These are phyloP conservation scores for Pogonognathellus flavescens DNA, from an alignment of 1,140 invertebrate genomes.

Conservation along the genomic window DNA sequence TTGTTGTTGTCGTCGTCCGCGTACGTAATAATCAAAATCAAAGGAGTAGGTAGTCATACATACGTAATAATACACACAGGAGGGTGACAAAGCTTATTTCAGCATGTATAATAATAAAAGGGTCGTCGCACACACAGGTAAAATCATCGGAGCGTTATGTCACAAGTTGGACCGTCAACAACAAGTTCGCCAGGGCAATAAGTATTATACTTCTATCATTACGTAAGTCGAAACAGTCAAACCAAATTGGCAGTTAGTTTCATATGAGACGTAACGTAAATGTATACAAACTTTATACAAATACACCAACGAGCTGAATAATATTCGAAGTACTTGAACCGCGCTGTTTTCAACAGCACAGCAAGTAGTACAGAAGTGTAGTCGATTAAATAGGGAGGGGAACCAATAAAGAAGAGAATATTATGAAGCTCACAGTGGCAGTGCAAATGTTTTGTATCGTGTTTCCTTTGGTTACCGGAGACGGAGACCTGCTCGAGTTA, in stretches of 20 bases:
- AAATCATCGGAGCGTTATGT: neutral
- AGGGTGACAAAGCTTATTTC: too few relatives aligned
- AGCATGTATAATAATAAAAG: neutral
- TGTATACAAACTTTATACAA: too few relatives aligned
- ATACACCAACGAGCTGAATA: too few relatives aligned
- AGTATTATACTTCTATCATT: too few relatives aligned
- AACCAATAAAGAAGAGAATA: neutral
- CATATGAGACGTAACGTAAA: too few relatives aligned
- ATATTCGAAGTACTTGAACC: neutral
- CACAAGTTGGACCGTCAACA: slow-evolving; percentile 1
- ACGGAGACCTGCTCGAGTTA: neutral
- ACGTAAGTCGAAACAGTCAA: too few relatives aligned
- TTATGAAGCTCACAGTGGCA: neutral
- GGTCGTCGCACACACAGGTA: neutral
- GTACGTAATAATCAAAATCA: too few relatives aligned
- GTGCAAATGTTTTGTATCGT: neutral
- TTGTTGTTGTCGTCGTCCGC: too few relatives aligned
- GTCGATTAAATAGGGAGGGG: slow-evolving; percentile 15
- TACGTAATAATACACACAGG: too few relatives aligned
- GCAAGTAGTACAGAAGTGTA: neutral
- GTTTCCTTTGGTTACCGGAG: slow-evolving; percentile 14
- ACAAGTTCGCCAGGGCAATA: neutral
- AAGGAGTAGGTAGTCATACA: too few relatives aligned
- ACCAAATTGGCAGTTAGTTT: too few relatives aligned
- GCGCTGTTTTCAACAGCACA: neutral